Evolutionary conservation across 1,140 invertebrate genomes (phyloP).

Genomic region (Drosophila virilis): DNA sequence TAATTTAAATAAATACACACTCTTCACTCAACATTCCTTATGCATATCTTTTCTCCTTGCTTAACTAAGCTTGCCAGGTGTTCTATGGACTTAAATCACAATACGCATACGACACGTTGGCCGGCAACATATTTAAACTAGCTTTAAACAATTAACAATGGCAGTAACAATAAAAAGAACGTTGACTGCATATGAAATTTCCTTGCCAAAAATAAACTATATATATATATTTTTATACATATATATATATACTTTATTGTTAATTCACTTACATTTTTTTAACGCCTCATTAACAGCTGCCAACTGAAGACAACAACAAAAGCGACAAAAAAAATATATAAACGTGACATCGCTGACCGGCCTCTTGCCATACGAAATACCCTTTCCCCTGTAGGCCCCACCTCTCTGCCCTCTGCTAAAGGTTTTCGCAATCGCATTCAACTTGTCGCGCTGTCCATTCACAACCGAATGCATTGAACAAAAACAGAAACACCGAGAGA

Average conservation of each 20-base stretch:
- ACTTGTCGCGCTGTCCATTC: constrained; percentile 5
- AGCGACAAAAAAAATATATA: neutral
- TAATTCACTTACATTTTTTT: constrained; percentile 20
- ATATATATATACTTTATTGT: neutral
- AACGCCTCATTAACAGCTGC: constrained; percentile 31
- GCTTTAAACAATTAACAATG: constrained; percentile 13
- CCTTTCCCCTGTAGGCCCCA: neutral
- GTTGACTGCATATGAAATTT: constrained; percentile 25
- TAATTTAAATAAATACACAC: neutral
- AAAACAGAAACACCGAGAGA: neutral
- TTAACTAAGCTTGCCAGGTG: constrained; percentile 3
- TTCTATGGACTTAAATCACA: neutral
- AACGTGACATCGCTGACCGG: constrained; percentile 51
- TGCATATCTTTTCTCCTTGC: neutral
- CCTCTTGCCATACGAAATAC: constrained; percentile 7
- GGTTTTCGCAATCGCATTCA: constrained; percentile 8
- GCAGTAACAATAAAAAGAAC: constrained; percentile 14
- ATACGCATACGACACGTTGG: constrained; percentile 50
- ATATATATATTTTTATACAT: neutral
- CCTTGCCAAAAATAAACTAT: constrained; percentile 10
- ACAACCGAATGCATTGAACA: neutral
- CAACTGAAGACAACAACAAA: neutral
- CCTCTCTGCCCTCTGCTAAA: neutral
- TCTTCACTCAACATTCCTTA: neutral
- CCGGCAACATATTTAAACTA: neutral